Base-by-base conservation (phyloP, 2,888 invertebrate species). In the Stenotaenia linearis region DNA sequence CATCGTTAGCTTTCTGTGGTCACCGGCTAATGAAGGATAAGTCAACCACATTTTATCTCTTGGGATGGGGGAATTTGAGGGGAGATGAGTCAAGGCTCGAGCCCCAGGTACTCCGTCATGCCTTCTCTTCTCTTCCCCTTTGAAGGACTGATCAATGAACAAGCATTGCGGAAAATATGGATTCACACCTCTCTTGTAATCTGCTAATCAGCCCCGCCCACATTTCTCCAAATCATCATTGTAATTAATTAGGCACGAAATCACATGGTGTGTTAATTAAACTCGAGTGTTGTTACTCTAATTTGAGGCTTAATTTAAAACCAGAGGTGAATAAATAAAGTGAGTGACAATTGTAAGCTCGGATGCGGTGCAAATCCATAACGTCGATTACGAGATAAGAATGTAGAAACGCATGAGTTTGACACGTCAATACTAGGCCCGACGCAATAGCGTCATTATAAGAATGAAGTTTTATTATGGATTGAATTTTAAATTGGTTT, bases 81-180 rank as follows among this genome's bases (percentile, higher is more conserved):
- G 69, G 69, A 69, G 69, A 69, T 69, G 69, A 69, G 69, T 69
- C 69, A 69, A 69, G 28, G 12, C 69, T 28, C 28, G 25, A 76
- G 32, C 37, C 76, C 76, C 76, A 76, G 76, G 35, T 35, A 40
- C 76, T 40, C 76, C 76, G 76, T 40, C 76, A 40, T 76, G 21
- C 30, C 37, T 23, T 9, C 25, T 35, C 35, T 18, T 15, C 25
- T 75, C 75, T 75, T 21, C 76, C 76, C 40, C 18, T 76, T 40
- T 40, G 76, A 76, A 32, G 23, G 35, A 10, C n/a, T 69, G 69
- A 69, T 69, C 25, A 69, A 69, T 69, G 69, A 69, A 69, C 69
- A 69, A 69, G 69, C 69, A 69, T 69, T 69, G 69, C 69, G 69
- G 69, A 69, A 69, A 69, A 69, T 69, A 69, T 69, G 69, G 69